A percentile compares a stretch with the other conserved stretches of the same genome.
Conservation (phyloP, 2,113 vertebrate species). For the Eulacestoma nigropectus region DNA sequence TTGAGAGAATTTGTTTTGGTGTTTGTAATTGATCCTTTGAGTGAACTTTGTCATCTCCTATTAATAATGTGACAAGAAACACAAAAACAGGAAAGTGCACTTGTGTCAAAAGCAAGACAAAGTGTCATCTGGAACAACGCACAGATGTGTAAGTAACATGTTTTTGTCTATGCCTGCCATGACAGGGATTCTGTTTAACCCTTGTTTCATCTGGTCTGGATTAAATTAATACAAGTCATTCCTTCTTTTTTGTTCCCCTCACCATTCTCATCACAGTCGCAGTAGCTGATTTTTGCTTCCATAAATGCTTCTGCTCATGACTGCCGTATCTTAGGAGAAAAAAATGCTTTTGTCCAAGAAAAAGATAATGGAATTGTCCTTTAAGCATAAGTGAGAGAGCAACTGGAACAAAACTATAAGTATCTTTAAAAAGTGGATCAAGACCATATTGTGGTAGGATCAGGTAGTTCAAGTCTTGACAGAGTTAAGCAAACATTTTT, state of each 20-base stretch:
- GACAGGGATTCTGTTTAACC: neutral
- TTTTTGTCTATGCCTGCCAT: neutral
- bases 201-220: neutral
- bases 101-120: neutral
- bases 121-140: neutral
- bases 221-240: neutral
- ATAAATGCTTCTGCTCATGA: too few species aligned
- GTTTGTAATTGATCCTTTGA: neutral
- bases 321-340: accelerated
- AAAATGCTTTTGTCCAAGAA: neutral
- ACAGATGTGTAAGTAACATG: neutral
- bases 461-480: neutral
- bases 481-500: neutral
- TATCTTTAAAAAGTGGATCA: neutral
- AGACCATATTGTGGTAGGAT: neutral
- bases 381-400: neutral
- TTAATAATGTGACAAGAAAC: neutral
- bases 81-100: neutral
- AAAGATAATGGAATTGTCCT: neutral
- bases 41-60: neutral
- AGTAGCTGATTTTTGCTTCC: neutral
- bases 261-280: neutral
- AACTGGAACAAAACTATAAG: neutral
- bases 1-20: neutral
- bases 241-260: accelerated